Conservation (phyloP, 2,888 invertebrate species). For the Heterodera filipjevi region DNA sequence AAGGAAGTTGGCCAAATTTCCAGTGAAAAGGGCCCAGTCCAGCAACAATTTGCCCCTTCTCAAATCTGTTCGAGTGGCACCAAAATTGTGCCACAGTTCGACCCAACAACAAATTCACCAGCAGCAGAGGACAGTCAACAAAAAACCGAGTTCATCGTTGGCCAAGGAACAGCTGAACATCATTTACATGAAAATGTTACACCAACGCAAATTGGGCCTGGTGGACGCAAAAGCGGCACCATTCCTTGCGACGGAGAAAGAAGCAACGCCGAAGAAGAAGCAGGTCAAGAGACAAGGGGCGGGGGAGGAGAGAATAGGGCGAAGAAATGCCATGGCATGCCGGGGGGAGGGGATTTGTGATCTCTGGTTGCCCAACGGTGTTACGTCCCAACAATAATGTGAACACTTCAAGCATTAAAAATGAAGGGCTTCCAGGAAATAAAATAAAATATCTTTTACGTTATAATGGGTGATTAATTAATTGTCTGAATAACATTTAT, state of each 20-base stretch:
- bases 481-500: neutral
- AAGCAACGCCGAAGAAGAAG: neutral
- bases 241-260: neutral
- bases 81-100: neutral
- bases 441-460: too few species aligned
- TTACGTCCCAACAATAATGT: neutral
- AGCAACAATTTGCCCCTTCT: neutral
- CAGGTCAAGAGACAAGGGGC: too few species aligned
- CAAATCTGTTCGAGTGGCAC: neutral
- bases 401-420: neutral
- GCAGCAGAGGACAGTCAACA: neutral
- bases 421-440: neutral
- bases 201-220: neutral
- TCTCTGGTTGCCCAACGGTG: neutral
- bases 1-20: neutral
- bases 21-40: neutral
- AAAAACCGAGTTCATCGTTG: neutral
- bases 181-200: constrained; percentile 4
- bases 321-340: neutral
- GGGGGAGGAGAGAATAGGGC: too few species aligned
- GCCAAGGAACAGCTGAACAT: constrained; percentile 2
- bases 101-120: neutral
- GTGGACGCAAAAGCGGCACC: neutral
- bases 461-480: neutral
- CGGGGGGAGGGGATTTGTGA: neutral